Base-by-base conservation (phyloP, 2,797 vertebrate species). In the Odontamblyopus lacepedii region DNA sequence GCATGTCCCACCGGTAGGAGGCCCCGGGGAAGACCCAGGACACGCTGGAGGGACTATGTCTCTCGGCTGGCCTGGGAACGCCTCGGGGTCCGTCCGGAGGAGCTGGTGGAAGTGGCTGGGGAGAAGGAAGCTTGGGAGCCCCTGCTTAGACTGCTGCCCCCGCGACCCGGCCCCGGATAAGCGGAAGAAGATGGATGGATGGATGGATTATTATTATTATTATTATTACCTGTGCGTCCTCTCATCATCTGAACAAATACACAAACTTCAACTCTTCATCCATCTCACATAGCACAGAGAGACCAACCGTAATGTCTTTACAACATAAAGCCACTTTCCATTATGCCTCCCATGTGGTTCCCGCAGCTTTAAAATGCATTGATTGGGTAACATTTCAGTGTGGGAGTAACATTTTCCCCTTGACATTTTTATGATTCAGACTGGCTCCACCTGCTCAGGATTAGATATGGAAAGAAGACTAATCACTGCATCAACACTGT, bases 381-480 rank as follows among this genome's bases (percentile, higher is more conserved):
- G 82, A 90, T 86, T 84, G 76, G 75, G 77, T 78, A 80, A 70
- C 13, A 70, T 85, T 86, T 87, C 73, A 84, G 74, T 59, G 77
- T 64, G 75, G 69, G 63, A 72, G 73, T 72, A 83, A 89, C 70
- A 73, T 87, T 90, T 89, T 77, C 67, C 81, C 67, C 70, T 51
- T 68, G 75, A 78, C 74, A 63, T 79, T 81, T 89, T 88, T 82
- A 86, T 79, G 72, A 85, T 76, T 69, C 53, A 67, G 61, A 75
- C 74, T 78, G 85, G 71, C 77, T 82, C 67, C 83, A 85, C 77
- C 87, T 91, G 88, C 77, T 85, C 67, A 71, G 75, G 80, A 90
- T 90, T 88, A 90, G 78, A 59, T 68, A 80, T 84, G 85, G 87
- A 90, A 91, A 88, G 76, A 86, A 73, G 81, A 73, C 74, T 78